Evolutionary conservation across 2,113 vertebrate species (phyloP).

Genomic region (Meriones unguiculatus): DNA sequence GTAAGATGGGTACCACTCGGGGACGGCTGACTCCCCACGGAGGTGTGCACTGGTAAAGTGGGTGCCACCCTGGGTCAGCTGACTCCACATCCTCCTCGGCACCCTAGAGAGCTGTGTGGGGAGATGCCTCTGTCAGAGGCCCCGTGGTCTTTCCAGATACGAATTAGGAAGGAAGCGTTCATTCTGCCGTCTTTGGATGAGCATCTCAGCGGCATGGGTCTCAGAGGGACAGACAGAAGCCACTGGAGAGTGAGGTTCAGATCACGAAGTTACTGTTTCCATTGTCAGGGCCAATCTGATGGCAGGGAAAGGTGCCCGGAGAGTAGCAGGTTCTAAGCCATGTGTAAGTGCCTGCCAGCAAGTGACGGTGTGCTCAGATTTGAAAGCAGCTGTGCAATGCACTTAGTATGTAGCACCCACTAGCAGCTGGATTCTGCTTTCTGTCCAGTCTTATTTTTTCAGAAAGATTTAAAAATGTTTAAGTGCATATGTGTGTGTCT

Average conservation of each 20-base stretch:
- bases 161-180: neutral
- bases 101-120: too few species aligned
- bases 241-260: neutral
- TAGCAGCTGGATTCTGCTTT: neutral
- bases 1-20: neutral
- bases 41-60: rapidly evolving
- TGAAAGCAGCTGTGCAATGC: too few species aligned
- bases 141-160: neutral
- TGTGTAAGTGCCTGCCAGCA: rapidly evolving
- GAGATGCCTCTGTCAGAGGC: neutral
- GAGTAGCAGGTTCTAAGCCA: neutral
- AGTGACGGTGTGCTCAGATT: rapidly evolving
- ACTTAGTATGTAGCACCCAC: rapidly evolving
- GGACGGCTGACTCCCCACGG: rapidly evolving
- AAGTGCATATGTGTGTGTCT: neutral
- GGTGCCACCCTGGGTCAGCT: too few species aligned
- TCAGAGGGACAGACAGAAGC: neutral
- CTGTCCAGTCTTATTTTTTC: neutral
- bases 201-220: neutral
- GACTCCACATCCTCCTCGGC: rapidly evolving
- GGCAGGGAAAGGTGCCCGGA: neutral
- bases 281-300: neutral
- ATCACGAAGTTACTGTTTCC: neutral
- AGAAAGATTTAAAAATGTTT: neutral
- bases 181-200: constrained; percentile 53